Evolutionary conservation across 2,113 vertebrate genomes (phyloP), one percentile per base, ranked within the genome.

Genomic region (Gorsachius goisagi): DNA sequence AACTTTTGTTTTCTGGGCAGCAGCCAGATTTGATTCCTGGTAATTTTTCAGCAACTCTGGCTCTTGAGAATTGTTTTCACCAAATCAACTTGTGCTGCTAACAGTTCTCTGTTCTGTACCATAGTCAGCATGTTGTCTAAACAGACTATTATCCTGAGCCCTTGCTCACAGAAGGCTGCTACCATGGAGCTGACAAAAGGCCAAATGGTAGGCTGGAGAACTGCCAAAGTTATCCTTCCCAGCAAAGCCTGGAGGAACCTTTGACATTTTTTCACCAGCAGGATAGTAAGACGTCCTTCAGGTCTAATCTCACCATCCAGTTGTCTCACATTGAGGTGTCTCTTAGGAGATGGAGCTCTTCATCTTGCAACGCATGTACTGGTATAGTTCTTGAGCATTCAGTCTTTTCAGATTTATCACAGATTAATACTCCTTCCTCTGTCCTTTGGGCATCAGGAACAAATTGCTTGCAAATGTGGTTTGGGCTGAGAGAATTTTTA

Each of bases 121-220:
- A 94, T 59, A 93, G 93, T 94, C 96, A 96, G 93, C 91, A 60
- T 96, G 96, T 96, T 96, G 96, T 96, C 97, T 96, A 97, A 96
- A 97, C 88, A 96, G 79, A 56, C 92, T 95, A 94, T 96, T 96
- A 90, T 96, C 73, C 89, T 4, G 3, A 91, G 71, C 63, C 35
- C 53, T 83, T 13, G 2, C 67, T 78, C 85, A 85, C 89, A 93
- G 94, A 87, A 95, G 82, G 67, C 88, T 95, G 93, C 94, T 97
- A 85, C 96, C 95, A 97, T 95, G 92, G 96, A 97, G 96, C 94
- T 94, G 94, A 95, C 92, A 85, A 88, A 79, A 96, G 67, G 92
- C 90, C 96, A 97, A 96, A 95, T 94, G 95, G 91, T 95, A 97
- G 96, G 75, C 68, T 97, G 97, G 97, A 97, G 77, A 47, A 50